Base-by-base conservation (phyloP, 2,888 invertebrate genomes). In the Drosophila melanocephala region DNA sequence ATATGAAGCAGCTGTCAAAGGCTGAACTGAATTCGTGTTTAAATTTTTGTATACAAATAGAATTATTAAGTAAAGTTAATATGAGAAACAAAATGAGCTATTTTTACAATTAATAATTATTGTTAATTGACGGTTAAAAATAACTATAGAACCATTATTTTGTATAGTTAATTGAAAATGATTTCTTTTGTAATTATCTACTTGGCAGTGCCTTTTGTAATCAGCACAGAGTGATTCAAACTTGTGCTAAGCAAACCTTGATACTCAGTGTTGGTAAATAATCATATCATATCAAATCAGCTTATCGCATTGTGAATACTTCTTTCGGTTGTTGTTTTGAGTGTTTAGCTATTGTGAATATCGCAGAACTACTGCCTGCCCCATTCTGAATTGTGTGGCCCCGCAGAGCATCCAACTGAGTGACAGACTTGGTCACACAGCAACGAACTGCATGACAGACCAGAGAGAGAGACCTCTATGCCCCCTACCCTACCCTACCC, bases 221-320 rank as follows among this genome's bases (percentile, higher is more conserved):
- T 30, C 30, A 30, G 30, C 30, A 5, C 28, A 28, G 28, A 3
- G 28, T 4, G 0, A 28, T 30, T 22, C 22, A 47, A 47, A 14
- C 14, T 7, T 14, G 7, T 1, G 44, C 14, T 3, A 14, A 14
- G 47, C 47, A 14, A n/a, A n/a, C n/a, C 10, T n/a, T n/a, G n/a
- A n/a, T n/a, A 42, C 9, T 42, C 42, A n/a, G 42, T 42, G n/a
- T 42, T 42, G 42, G n/a, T 12, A 10, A 42, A n/a, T n/a, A 42
- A 14, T 47, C 47, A 7, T 22, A 7, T 47, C 22, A 14, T 5
- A 35, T 35, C 35, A 14, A 0, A 35, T 35, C 14, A 5, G 22
- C 22, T 51, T n/a, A 35, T 30, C n/a, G 47, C 50, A 22, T 14
- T 32, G 59, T 22, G 32, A 59, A 69, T 47, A 44, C 42, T 59